Conservation (phyloP, 2,797 vertebrate genomes). For the Phoeniculus purpureus region DNA sequence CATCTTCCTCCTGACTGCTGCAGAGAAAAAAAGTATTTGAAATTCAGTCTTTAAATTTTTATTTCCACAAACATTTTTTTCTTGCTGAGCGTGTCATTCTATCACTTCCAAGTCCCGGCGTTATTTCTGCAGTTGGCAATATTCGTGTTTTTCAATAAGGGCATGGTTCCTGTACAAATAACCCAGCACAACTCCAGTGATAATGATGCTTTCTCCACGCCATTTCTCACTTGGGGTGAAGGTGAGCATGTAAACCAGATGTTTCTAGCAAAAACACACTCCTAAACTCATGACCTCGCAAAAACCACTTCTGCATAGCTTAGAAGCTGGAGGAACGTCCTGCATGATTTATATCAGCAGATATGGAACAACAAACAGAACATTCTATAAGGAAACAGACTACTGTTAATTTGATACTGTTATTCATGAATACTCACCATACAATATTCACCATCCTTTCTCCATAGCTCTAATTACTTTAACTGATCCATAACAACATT, state of each 20-base stretch:
- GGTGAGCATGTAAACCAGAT: not conserved
- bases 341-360: constrained; percentile 28
- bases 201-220: not conserved
- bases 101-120: not conserved
- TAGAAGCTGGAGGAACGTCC: not conserved
- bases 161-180: not conserved
- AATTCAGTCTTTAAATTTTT: not conserved
- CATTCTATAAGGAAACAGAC: not conserved
- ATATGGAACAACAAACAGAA: not conserved
- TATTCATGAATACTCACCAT: not conserved
- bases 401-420: not conserved
- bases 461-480: constrained; percentile 12
- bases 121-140: not conserved
- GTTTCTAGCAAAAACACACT: not conserved
- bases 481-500: not conserved
- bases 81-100: not conserved
- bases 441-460: not conserved
- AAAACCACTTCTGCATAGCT: not conserved
- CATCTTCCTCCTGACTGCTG: too few relatives aligned
- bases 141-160: not conserved
- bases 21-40: not conserved
- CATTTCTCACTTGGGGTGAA: not conserved
- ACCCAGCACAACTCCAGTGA: not conserved
- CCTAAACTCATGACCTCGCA: not conserved
- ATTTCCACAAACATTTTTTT: not conserved